Conservation (phyloP, 1,140 invertebrate species). For the Drosophila tropicalis region DNA sequence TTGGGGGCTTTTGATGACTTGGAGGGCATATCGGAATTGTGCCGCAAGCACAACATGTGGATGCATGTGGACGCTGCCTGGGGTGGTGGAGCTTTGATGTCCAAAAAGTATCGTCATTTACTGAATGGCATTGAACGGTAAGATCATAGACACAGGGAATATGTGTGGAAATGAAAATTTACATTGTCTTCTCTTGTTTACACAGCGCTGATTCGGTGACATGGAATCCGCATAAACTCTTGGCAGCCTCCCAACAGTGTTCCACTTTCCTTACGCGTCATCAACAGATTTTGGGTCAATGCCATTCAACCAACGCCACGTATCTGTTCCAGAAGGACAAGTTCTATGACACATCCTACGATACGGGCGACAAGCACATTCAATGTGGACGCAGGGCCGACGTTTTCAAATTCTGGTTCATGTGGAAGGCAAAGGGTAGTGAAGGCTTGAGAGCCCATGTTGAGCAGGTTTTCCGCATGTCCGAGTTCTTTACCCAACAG, state of each 20-base stretch:
- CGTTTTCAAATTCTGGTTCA: conserved; percentile 98
- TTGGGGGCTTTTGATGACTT: conserved; percentile 94
- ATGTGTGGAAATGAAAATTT: no score
- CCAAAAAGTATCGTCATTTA: conserved; percentile 90
- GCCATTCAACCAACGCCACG: conserved; percentile 89
- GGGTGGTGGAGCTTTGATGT: conserved; percentile 95
- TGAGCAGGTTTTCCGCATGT: conserved; percentile 90
- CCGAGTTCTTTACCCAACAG: conserved; percentile 88
- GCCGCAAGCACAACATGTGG: conserved; percentile 93
- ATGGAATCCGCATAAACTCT: conserved; percentile 99
- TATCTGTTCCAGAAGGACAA: conserved; percentile 98
- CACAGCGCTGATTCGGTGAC: conserved; percentile 97
- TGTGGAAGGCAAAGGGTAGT: conserved; percentile 98
- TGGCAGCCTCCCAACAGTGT: conserved; percentile 98
- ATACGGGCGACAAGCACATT: conserved; percentile 97
- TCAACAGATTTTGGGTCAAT: conserved; percentile 86
- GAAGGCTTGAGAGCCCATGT: conserved; percentile 91
- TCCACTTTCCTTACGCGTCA: conserved; percentile 93
- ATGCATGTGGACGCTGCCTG: conserved; percentile 98
- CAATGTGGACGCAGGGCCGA: conserved; percentile 95
- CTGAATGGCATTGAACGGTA: conserved; percentile 91
- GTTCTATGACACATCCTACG: conserved; percentile 95
- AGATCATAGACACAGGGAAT: conserved; percentile 49
- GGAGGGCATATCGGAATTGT: conserved; percentile 90
- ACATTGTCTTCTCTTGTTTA: conserved; percentile 49